phyloP scores from a whole-genome alignment of 2,797 vertebrate genomes.

The Mormyrus hasselquistii region DNA sequence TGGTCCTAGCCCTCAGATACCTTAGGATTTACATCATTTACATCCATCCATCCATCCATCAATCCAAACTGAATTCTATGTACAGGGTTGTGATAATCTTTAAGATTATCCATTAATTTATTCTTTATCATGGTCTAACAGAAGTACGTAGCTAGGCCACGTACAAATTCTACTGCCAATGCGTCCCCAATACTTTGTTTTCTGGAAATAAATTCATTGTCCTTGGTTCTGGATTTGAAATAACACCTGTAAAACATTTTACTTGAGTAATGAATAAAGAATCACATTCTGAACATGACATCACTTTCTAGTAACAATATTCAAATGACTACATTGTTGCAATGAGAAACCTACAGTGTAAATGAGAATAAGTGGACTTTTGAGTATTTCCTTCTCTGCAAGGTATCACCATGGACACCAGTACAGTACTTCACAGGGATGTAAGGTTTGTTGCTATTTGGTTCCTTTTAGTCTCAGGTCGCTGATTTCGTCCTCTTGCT shows the following conservation, averaged over 20 bases:
- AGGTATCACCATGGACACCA: neutral
- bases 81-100: neutral
- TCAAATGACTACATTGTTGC: neutral
- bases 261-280: neutral
- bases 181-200: neutral
- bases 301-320: neutral
- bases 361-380: neutral
- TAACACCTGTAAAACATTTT: neutral
- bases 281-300: neutral
- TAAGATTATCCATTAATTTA: neutral
- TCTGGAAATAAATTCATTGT: neutral
- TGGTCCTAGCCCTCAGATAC: neutral
- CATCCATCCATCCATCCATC: neutral
- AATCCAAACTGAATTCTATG: neutral
- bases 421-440: neutral
- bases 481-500: neutral
- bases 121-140: neutral
- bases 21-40: neutral
- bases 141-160: neutral
- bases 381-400: neutral
- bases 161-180: neutral
- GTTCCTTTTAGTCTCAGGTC: neutral
- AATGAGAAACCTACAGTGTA: neutral
- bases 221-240: neutral
- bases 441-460: neutral